Percentiles rank a stretch among this genome's conserved stretches.
Evolutionary conservation across 1,140 invertebrate species (phyloP).

Genomic region (Manduca sexta): DNA sequence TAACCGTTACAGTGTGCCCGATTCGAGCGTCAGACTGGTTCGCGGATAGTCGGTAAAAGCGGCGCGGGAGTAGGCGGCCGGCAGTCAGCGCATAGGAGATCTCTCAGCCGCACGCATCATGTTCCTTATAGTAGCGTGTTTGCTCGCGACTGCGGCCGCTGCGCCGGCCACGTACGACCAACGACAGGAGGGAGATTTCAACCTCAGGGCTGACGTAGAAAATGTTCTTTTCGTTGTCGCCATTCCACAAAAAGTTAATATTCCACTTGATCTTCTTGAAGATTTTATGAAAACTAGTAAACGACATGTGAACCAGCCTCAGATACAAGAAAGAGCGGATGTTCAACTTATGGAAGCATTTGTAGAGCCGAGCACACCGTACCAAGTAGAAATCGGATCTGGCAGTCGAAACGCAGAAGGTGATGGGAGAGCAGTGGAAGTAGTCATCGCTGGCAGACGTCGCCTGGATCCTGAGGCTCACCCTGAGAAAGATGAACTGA

Average conservation of each 20-base stretch:
- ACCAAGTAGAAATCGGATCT: conserved; percentile 70
- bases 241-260: conserved; percentile 68
- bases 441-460: conserved; percentile 49
- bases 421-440: conserved; percentile 44
- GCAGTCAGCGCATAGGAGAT: conserved; percentile 38
- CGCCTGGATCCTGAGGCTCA: conserved; percentile 23
- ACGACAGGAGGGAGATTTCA: conserved; percentile 77
- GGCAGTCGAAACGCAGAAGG: conserved; percentile 29
- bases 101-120: conserved; percentile 42
- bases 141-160: conserved; percentile 75
- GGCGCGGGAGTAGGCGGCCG: conserved; percentile 34
- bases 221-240: conserved; percentile 76
- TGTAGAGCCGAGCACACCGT: conserved; percentile 73
- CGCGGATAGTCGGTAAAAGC: conserved; percentile 57
- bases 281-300: conserved; percentile 29
- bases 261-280: conserved; percentile 58
- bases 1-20: conserved; percentile 65
- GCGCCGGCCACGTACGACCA: conserved; percentile 79
- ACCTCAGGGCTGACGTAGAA: conserved; percentile 77
- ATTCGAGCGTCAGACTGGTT: conserved; percentile 55
- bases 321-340: conserved; percentile 47
- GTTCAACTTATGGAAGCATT: conserved; percentile 61
- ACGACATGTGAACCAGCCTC: conserved; percentile 17
- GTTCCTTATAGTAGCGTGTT: conserved; percentile 32
- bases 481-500: conserved; percentile 43